Percentiles rank a stretch among this genome's conserved stretches.
Conservation (phyloP, 2,888 invertebrate species). For the Ceriagrion tenellum region DNA sequence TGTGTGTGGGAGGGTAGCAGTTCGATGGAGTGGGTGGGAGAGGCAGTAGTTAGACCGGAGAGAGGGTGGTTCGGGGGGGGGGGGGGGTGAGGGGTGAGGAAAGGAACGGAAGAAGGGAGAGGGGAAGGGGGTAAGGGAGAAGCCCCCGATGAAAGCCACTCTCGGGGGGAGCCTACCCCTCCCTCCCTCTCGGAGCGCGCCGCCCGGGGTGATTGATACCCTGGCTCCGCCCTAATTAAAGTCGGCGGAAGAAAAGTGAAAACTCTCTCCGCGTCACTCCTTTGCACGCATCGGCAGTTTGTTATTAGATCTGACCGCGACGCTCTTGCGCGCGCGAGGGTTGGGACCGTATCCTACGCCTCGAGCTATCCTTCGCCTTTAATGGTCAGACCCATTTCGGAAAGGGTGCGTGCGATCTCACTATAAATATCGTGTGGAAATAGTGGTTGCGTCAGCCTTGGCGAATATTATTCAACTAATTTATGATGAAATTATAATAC, state of each 20-base stretch:
- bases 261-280: neutral
- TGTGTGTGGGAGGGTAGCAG: too few relatives aligned
- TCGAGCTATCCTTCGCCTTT: too few relatives aligned
- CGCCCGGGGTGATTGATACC: neutral
- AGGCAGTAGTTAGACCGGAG: neutral
- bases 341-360: too few relatives aligned
- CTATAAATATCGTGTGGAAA: neutral
- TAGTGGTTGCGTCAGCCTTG: too few relatives aligned
- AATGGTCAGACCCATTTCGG: neutral
- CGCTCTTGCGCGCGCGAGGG: neutral
- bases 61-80: neutral
- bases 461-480: too few relatives aligned
- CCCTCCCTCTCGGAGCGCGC: too few relatives aligned
- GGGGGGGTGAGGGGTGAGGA: neutral
- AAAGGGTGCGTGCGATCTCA: neutral
- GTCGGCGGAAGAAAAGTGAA: neutral
- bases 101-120: neutral
- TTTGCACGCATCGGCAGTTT: conserved; percentile 18
- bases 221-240: conserved; percentile 20
- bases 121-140: neutral
- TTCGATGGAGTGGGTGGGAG: too few relatives aligned
- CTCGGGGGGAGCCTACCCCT: too few relatives aligned
- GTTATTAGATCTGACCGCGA: conserved; percentile 1
- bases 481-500: too few relatives aligned
- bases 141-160: neutral